phyloP scores from a whole-genome alignment of 1,140 invertebrate species.

The Cydia pomonella region DNA sequence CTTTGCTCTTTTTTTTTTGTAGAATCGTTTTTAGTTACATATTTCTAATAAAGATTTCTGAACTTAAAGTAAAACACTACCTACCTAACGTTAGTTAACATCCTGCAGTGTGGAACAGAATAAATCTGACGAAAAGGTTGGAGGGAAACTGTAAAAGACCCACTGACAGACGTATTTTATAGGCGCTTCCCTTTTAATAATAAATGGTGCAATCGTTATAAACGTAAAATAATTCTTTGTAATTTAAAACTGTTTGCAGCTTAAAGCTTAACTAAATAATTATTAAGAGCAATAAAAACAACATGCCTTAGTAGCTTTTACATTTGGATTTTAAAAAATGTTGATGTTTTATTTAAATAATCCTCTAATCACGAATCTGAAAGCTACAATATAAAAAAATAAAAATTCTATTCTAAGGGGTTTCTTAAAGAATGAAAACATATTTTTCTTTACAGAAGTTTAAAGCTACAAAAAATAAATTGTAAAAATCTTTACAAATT shows the following conservation, averaged over 20 bases:
- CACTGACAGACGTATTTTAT: slow-evolving; percentile 15
- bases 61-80: not conserved
- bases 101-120: not conserved
- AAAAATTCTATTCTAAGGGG: not conserved
- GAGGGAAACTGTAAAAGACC: not conserved
- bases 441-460: no score
- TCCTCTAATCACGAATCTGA: not conserved
- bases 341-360: no score
- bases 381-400: not conserved
- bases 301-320: no score
- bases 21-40: no score
- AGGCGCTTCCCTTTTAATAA: not conserved
- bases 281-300: no score
- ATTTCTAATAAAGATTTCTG: not conserved
- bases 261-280: no score
- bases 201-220: not conserved
- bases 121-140: not conserved
- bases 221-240: not conserved
- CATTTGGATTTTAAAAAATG: no score
- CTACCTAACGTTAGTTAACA: not conserved
- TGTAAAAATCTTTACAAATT: no score
- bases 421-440: no score
- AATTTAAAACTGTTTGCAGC: not conserved
- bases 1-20: no score
- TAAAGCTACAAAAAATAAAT: no score